Base-by-base conservation (phyloP, 2,888 invertebrate genomes). In the Drosophila formosana region DNA sequence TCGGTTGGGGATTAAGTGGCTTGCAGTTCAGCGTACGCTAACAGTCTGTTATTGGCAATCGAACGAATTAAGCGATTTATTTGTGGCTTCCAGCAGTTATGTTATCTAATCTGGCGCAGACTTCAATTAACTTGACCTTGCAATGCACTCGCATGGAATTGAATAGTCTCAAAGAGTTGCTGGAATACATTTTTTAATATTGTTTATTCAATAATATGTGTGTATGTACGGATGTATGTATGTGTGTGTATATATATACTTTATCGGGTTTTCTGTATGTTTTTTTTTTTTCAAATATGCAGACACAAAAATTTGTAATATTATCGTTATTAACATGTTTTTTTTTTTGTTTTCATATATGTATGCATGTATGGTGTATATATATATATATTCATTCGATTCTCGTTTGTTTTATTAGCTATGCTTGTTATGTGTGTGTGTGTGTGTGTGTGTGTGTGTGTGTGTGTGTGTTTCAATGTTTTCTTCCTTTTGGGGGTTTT, bases 151-250 rank as follows among this genome's bases (percentile, higher is more conserved):
- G 6, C 6, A 5, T 28, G 3, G 30, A 30, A 23, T n/a, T 11
- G 6, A 43, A 43, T 7, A 28, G 1, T 2, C 13, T 26, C 26
- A 9, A 9, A 6, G 28, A 47, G 4, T 57, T 34, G 9, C 45
- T 47, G 9, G 37, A 57, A 37, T 57, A 47, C 46, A 57, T 57
- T 57, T 68, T 69, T 62, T 66, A 78, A 82, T 78, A 78, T 69
- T 39, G 63, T 78, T 78, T 82, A 78, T 78, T 82, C 82, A 75
- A 66, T 74, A 63, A 78, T 78, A 69, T 64, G 18, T 18, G 55
- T 55, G 51, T 56, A 26, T 55, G 70, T 53, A 55, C 49, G 47
- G 28, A 47, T 63, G 39, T 55, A 52, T 64, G 55, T 63, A 25
- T 55, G 46, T 55, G 46, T 64, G 55, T 63, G 26, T 55, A 52